Percentiles rank a stretch among this genome's conserved stretches.
Evolutionary conservation across 2,888 invertebrate species (phyloP).

Genomic region (Galeruca laticollis): DNA sequence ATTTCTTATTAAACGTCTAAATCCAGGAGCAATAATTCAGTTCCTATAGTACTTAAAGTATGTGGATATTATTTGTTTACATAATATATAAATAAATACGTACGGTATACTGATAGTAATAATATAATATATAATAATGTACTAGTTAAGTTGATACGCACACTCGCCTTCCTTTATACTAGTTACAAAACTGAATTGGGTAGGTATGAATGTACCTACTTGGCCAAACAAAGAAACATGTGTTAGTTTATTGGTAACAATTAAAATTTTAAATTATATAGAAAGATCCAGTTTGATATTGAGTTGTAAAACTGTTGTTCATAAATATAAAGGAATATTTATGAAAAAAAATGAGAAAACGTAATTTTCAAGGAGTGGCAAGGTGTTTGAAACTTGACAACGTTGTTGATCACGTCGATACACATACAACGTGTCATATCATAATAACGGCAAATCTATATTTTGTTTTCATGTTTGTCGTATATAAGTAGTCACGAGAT

Average conservation of each 20-base stretch:
- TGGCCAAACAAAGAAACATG: slow-evolving; percentile 29
- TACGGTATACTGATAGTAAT: too few species aligned
- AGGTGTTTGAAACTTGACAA: slow-evolving; percentile 53
- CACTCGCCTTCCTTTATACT: slow-evolving; percentile 7
- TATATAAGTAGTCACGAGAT: background rate
- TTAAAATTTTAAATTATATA: background rate
- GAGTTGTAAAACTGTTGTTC: background rate
- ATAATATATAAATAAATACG: background rate
- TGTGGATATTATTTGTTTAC: slow-evolving; percentile 4
- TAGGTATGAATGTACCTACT: background rate
- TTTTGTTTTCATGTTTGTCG: slow-evolving; percentile 10
- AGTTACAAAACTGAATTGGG: background rate
- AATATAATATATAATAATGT: background rate
- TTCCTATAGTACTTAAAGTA: background rate
- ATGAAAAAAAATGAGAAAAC: slow-evolving; percentile 34
- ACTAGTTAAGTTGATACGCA: slow-evolving; percentile 6
- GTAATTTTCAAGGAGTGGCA: slow-evolving; percentile 55
- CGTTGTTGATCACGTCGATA: slow-evolving; percentile 56
- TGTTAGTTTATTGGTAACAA: background rate
- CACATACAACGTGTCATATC: slow-evolving; percentile 51
- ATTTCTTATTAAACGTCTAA: too few species aligned
- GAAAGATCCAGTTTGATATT: background rate
- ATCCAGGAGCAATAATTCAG: too few species aligned
- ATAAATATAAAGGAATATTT: background rate
- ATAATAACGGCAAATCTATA: slow-evolving; percentile 41